A percentile compares a stretch with the other conserved stretches of the same genome.
These are phyloP conservation scores for Megalops atlanticus DNA, from an alignment of 2,113 vertebrate genomes.

Conservation along the genomic window DNA sequence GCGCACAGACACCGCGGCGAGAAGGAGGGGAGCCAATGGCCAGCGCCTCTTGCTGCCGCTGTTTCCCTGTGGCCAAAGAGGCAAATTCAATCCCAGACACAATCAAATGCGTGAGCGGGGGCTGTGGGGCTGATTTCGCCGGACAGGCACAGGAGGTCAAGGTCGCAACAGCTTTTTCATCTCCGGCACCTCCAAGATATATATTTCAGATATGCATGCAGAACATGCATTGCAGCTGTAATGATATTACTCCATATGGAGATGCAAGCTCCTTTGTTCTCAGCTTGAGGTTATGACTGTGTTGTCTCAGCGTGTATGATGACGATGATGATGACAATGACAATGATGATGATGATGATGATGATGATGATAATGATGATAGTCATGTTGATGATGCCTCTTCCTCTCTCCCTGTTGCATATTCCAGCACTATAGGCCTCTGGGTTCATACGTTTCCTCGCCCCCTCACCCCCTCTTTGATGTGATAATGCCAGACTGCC, in stretches of 20 bases:
- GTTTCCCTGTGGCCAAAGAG: no score
- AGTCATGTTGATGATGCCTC: neutral
- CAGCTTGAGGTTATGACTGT: neutral
- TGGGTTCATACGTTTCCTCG: neutral
- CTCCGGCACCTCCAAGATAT: no score
- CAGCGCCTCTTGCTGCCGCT: no score
- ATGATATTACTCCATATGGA: neutral
- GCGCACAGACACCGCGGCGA: no score
- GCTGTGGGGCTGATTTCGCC: no score
- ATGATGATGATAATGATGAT: neutral
- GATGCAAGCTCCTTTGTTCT: neutral
- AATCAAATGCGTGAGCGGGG: no score
- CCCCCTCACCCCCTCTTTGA: neutral
- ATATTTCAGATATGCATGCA: neutral
- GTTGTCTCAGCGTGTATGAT: neutral
- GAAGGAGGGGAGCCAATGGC: no score
- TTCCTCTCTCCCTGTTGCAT: neutral
- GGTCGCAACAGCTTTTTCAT: no score
- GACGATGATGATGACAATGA: neutral
- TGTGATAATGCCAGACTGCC: neutral
- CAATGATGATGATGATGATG: neutral
- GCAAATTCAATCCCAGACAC: no score
- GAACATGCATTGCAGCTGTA: neutral
- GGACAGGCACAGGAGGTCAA: no score
- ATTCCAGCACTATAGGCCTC: neutral